A percentile compares a stretch with the other conserved stretches of the same genome.
Conservation (phyloP, 1,140 invertebrate species). For the Ladona fulva region DNA sequence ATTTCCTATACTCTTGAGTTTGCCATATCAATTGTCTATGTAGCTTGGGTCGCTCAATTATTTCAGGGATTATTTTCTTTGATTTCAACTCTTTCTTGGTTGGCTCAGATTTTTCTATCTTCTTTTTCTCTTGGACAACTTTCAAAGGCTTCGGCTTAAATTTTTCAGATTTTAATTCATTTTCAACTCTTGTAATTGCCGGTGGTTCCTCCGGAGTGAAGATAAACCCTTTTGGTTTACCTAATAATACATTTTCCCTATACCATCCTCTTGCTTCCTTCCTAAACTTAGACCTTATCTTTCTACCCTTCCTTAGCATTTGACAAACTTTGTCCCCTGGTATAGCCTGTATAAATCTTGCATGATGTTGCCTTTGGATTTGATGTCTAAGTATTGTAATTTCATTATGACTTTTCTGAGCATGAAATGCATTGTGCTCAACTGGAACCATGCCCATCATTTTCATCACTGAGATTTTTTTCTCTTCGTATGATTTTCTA, state of each 20-base stretch:
- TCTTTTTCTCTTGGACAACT: not conserved
- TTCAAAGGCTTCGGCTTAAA: not conserved
- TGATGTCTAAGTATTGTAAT: not conserved
- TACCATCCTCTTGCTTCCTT: not conserved
- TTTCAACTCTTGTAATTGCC: not conserved
- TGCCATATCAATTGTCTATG: not conserved
- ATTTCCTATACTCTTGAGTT: not conserved
- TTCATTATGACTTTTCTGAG: not conserved
- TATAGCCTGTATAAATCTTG: not conserved
- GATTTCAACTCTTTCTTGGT: not conserved
- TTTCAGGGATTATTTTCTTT: not conserved
- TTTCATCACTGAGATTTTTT: conserved; percentile 72
- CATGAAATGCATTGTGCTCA: not conserved
- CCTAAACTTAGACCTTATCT: not conserved
- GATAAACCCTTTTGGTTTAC: not conserved
- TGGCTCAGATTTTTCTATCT: not conserved
- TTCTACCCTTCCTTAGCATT: not conserved
- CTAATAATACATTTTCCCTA: not conserved
- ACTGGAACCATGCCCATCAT: conserved; percentile 52
- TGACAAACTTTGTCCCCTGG: not conserved
- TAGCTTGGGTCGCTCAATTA: not conserved
- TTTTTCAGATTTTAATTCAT: not conserved
- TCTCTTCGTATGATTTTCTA: conserved; percentile 52
- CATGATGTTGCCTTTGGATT: not conserved
- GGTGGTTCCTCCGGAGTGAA: not conserved